These are phyloP conservation scores for Chrysaora quinquecirrha DNA, from an alignment of 30 jellyfish, hydroid and myxozoan species.

Conservation along the genomic window DNA sequence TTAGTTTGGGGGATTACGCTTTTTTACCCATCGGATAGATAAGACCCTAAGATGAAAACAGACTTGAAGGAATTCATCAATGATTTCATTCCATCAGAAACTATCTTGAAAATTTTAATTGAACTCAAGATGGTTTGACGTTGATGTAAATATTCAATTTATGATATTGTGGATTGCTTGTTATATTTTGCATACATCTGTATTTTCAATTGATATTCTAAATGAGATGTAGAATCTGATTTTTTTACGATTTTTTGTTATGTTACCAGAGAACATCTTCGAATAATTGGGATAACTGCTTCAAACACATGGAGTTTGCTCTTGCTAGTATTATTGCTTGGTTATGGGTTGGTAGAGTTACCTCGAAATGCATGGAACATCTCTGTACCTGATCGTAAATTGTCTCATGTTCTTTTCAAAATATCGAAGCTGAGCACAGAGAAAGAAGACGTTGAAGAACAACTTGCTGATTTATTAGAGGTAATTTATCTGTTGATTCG, in stretches of 20 bases:
- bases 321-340: constrained; percentile 88
- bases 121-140: background rate
- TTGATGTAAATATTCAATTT: no score
- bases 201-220: no score
- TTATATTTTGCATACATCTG: background rate
- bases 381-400: constrained; percentile 78
- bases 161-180: background rate
- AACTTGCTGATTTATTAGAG: constrained; percentile 73
- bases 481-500: background rate
- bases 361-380: constrained; percentile 98
- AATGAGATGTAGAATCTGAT: no score
- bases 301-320: constrained; percentile 98
- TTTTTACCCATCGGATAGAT: no score
- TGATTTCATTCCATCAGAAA: background rate
- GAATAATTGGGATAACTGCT: constrained; percentile 97
- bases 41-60: no score
- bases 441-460: constrained; percentile 96
- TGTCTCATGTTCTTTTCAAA: constrained; percentile 81
- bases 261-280: constrained; percentile 64
- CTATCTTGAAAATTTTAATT: background rate
- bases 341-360: constrained; percentile 96
- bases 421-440: constrained; percentile 92
- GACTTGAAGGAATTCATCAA: no score
- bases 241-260: no score
- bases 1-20: no score